Base-by-base conservation (phyloP, 2,113 vertebrate genomes). In the Colinus virginianus region DNA sequence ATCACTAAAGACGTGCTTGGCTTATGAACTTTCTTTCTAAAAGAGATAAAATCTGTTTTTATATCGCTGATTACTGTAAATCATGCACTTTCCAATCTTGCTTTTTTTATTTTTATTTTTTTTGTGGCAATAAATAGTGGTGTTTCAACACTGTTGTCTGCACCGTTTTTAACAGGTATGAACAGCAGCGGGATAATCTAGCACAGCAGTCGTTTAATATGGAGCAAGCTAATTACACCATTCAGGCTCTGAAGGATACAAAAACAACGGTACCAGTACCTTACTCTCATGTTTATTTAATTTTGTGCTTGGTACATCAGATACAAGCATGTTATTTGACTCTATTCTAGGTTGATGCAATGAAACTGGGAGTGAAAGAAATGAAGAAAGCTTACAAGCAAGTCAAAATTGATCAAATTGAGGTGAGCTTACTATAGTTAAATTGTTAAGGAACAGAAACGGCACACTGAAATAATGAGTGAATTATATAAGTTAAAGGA, bases 211-310 rank as follows among this genome's bases (percentile, higher is more conserved):
- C 99, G 4, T 99, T 99, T 95, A 99, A 99, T 97, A 99, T 99
- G 99, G 99, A 99, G 87, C 99, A 99, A 98, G 96, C 99, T n/a
- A 99, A 99, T 97, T 99, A 99, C 88, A 99, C 99, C n/a, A 99
- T 99, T 91, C 99, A 99, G 94, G 97, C 98, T 22, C 95, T 99
- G 72, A 99, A 99, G 97, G 99, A 99, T 96, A 99, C 99, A 90
- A 99, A 99, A 98, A 99, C 99, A 80, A 99, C 99, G 91, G 99
- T 99, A 98, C 43, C 26, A 45, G 13, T 86, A 53, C 88, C 40
- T 92, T 93, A 28, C 40, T 81, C 64, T 93, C 46, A 25, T 8
- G 3, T 53, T 81, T 42, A 3, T 51, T 76, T 81, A 53, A 56
- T 70, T 49, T 67, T 78, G 12, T 23, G 5, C 77, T 53, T 45